Conservation (phyloP, 1,140 invertebrate genomes). For the Atopsyche davidsoni region DNA sequence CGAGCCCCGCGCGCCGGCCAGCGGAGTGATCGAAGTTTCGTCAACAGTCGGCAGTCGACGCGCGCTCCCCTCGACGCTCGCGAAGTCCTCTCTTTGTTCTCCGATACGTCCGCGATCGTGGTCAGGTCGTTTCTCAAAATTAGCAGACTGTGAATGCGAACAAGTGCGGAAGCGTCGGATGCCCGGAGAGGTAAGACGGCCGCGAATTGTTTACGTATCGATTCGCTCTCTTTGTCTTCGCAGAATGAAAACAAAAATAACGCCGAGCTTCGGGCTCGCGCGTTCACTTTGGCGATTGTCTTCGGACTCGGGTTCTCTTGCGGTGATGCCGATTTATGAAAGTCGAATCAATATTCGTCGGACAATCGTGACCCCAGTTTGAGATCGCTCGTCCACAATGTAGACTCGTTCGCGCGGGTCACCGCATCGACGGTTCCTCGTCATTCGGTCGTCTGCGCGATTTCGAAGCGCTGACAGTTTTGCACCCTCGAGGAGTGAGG, state of each 20-base stretch:
- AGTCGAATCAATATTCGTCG: too few relatives aligned
- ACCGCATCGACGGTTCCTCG: too few relatives aligned
- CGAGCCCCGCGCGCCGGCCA: too few relatives aligned
- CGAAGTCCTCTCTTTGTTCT: conserved; percentile 19
- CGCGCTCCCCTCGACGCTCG: conserved; percentile 6
- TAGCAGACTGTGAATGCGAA: conserved; percentile 14
- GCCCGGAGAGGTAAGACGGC: conserved; percentile 16
- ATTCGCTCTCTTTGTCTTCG: conserved; percentile 15
- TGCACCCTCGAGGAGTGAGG: neutral
- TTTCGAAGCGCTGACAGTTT: too few relatives aligned
- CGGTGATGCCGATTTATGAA: too few relatives aligned
- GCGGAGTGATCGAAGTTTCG: conserved; percentile 19
- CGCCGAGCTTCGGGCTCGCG: too few relatives aligned
- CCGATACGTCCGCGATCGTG: conserved; percentile 7
- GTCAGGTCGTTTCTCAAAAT: conserved; percentile 4
- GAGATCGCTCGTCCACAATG: too few relatives aligned
- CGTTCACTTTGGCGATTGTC: too few relatives aligned
- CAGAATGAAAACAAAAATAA: conserved; percentile 7
- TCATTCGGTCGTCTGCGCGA: too few relatives aligned
- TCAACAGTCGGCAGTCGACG: conserved; percentile 8
- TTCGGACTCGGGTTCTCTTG: too few relatives aligned
- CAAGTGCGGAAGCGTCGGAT: conserved; percentile 12
- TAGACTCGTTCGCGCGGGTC: too few relatives aligned
- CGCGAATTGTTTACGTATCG: neutral
- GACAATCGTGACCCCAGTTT: too few relatives aligned